Evolutionary conservation across 92 coral and sea anemone species (phyloP).

Genomic region (Epizoanthus illoricatus): DNA sequence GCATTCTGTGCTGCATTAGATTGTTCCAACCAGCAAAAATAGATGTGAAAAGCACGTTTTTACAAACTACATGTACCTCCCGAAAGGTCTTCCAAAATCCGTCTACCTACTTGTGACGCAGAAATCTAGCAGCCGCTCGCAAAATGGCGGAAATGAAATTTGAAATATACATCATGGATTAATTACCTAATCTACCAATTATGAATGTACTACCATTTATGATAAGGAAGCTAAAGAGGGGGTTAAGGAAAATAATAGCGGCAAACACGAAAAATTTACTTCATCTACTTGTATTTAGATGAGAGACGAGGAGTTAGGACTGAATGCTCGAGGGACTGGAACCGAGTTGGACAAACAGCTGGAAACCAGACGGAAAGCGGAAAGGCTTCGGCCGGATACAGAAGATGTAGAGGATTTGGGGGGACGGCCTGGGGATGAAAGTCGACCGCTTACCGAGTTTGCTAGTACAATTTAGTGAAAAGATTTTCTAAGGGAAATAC

Average conservation of each 20-base stretch:
- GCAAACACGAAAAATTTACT: background rate
- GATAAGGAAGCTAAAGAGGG: too few relatives aligned
- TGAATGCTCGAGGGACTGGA: slow-evolving; percentile 18
- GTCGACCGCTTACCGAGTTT: background rate
- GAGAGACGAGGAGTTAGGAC: slow-evolving; percentile 1
- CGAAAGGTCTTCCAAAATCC: too few relatives aligned
- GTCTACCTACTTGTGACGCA: too few relatives aligned
- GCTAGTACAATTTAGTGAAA: slow-evolving; percentile 5
- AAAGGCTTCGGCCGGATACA: background rate
- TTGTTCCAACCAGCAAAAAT: too few relatives aligned
- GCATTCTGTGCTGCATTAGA: too few relatives aligned
- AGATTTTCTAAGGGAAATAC: too few relatives aligned
- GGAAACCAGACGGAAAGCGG: background rate
- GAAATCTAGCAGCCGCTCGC: background rate
- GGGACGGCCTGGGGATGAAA: slow-evolving; percentile 20
- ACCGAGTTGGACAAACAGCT: slow-evolving; percentile 24
- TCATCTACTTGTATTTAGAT: background rate
- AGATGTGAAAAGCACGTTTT: too few relatives aligned
- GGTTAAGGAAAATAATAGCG: too few relatives aligned
- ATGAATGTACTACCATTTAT: too few relatives aligned
- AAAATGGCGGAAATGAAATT: background rate
- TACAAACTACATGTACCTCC: too few relatives aligned
- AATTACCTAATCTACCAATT: too few relatives aligned
- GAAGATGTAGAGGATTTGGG: slow-evolving; percentile 3
- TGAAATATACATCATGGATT: too few relatives aligned